Percentiles rank a stretch among this genome's conserved stretches.
Conservation (phyloP, 2,888 invertebrate species). For the Acanthoscelides obtectus region DNA sequence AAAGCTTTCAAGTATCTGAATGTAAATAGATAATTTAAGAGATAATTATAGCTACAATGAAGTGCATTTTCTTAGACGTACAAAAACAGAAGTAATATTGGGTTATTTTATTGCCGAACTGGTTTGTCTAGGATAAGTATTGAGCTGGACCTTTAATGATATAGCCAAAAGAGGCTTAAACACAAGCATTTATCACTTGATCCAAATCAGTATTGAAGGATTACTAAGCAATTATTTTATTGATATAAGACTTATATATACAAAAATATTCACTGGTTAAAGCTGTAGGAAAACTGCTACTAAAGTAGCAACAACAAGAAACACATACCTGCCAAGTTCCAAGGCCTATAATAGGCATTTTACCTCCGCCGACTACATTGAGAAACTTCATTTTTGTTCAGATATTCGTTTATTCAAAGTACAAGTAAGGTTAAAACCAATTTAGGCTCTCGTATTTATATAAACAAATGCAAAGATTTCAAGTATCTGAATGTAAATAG, state of each 20-base stretch:
- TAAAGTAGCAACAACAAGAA: not conserved
- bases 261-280: no score
- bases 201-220: no score
- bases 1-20: not conserved
- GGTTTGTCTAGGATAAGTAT: no score
- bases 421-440: not conserved
- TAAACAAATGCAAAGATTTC: not conserved
- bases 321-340: slow-evolving; percentile 4
- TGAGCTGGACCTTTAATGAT: no score
- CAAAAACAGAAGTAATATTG: no score
- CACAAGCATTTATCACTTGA: no score
- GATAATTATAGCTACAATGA: not conserved
- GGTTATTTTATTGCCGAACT: no score
- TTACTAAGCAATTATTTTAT: no score
- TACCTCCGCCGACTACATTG: slow-evolving; percentile 1
- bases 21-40: not conserved
- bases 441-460: not conserved
- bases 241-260: no score
- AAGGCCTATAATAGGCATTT: slow-evolving; percentile 3
- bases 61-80: not conserved
- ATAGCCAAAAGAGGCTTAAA: no score
- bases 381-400: not conserved
- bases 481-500: not conserved
- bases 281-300: not conserved
- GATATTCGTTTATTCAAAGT: no score